Base-by-base conservation (phyloP, 2,113 vertebrate species). In the Bufo bufo region DNA sequence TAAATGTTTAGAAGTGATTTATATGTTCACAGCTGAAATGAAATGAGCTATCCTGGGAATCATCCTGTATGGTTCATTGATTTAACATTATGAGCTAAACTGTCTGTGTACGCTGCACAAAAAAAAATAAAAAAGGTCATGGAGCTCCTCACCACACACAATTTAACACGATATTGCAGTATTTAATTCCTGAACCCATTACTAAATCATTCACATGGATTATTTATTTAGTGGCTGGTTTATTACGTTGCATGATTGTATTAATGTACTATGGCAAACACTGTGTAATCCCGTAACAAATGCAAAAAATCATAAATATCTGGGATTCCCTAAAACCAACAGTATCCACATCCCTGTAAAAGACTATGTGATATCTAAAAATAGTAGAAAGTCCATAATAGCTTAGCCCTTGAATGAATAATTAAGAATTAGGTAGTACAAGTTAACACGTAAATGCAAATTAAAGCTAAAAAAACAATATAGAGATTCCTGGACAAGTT, bases 391-490 rank as follows among this genome's bases (percentile, higher is more conserved):
- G 17, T 19, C 12, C 13, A 5, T 23, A 8, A 23, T 13, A 16
- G 4, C 13, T 54, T 43, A 43, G 13, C 23, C 23, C 14, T 43
- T 61, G 16, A 43, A 58, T 90, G 92, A 93, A 65, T 91, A 94
- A 86, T 61, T 78, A 77, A 58, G 14, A 86, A 63, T 61, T 58
- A 75, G 92, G 92, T 85, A 61, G 0, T 93, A 94, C 93, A 91
- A 91, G 82, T 89, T 93, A 92, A 93, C 92, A 92, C 91, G 83
- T 89, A 93, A 92, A 94, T 93, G 66, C 92, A 93, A 91, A 92
- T 87, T 88, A 12, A 61, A 52, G 14, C 9, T 86, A 54, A 90
- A 91, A 92, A 91, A 91, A 33, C 33, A 93, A 91, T 90, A 92
- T 90, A 85, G 91, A 91, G 85, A 92, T 50, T 91, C 92, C 93